Evolutionary conservation across 2,888 invertebrate genomes (phyloP), one percentile per base, ranked within the genome.

Genomic region (Arctia plantaginis): DNA sequence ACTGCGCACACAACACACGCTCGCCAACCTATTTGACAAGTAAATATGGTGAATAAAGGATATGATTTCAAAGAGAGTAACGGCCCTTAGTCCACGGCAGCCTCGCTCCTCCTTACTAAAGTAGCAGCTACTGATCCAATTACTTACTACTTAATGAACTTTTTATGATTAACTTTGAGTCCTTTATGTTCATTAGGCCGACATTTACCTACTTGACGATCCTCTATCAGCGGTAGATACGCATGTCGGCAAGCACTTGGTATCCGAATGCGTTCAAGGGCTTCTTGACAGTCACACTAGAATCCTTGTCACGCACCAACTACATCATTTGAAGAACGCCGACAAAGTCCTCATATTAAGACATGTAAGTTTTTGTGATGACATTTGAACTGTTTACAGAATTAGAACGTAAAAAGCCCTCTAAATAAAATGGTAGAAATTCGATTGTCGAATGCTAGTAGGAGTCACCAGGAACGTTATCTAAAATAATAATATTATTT

Each of bases 271-370:
- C 80, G 96, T 98, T 35, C 94, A 93, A 82, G 96, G 95, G 0
- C 93, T 96, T 65, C 92, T 98, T 73, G 92, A 95, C 27, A 93
- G 96, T 74, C 97, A 97, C 87, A 97, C 98, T 4, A 95, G 97
- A 66, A 96, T 98, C 78, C 96, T 98, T 12, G 97, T 98, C 74
- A 98, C 98, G 0, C 98, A 98, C 91, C 98, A 98, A 89, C 93
- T 98, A n/a, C 98, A 98, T 87, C 98, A 97, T 85, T 94, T 98
- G 41, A 96, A 96, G 83, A 89, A 95, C 30, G 97, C 97, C 0
- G 96, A 97, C 89, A 95, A 95, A 78, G 96, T 98, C 69, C 90
- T 97, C 78, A 95, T 97, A 75, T 89, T 98, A 72, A 96, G 97
- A 74, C 97, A 97, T 87, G 98, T 97, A 86, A 96, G 96, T 94